Base-by-base conservation (phyloP, 2,113 vertebrate genomes). In the Calcarius ornatus region DNA sequence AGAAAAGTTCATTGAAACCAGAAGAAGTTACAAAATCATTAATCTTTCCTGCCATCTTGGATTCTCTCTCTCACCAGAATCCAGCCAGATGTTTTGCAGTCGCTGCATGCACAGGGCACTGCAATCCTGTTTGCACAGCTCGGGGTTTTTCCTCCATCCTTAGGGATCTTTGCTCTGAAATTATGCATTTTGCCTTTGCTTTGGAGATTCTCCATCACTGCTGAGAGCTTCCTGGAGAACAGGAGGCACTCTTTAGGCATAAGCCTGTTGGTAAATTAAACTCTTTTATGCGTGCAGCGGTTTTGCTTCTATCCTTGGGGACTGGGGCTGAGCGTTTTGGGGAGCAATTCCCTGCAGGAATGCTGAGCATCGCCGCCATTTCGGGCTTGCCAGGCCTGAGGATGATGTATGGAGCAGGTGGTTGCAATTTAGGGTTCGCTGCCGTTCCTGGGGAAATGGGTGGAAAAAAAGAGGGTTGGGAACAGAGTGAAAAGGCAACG, bases 371-470 rank as follows among this genome's bases (percentile, higher is more conserved):
- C 1, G 3, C 71, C 1, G 7, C 47, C 0, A 8, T 61, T 86
- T 88, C 0, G 8, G 71, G n/a, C 56, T 48, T 82, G 83, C 91
- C 68, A 57, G 85, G 84, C 66, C 68, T 12, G 43, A 11, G 81
- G 60, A 66, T 95, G 92, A 94, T 97, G 75, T 89, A 90, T 92
- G 76, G 86, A 93, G 90, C 87, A 95, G 95, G 87, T 96, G 95
- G 93, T 96, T 95, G 93, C 81, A 94, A 95, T 97, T 97, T 96
- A 93, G 92, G 95, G 92, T 92, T 94, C n/a, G 54, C 76, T 92
- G 94, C 90, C 1, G 21, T 86, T 96, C 90, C 77, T 94, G 83
- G 91, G 92, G 94, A 96, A 96, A 96, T 86, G 85, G 83, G 83
- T 93, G 88, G 90, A 86, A 96, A 95, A 90, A 94, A 94, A 65